Conservation (phyloP, 2,888 invertebrate genomes). For the Nemotelus nigrinus region DNA sequence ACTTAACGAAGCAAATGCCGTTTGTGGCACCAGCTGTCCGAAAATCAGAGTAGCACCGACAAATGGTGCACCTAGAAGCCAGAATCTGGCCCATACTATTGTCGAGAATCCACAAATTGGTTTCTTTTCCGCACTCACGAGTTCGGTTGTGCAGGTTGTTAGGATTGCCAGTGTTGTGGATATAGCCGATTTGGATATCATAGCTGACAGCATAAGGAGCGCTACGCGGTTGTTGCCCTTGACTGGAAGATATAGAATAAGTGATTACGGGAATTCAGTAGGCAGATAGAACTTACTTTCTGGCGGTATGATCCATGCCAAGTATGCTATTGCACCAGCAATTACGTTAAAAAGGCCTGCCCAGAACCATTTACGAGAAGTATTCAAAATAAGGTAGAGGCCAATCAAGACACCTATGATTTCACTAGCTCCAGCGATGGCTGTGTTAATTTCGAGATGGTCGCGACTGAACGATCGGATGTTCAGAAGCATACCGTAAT, state of each 20-base stretch:
- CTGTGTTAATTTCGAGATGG: constrained; percentile 64
- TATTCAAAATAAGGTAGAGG: constrained; percentile 61
- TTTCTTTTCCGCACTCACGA: constrained; percentile 62
- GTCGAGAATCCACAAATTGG: constrained; percentile 63
- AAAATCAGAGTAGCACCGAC: constrained; percentile 63
- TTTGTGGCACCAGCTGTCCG: constrained; percentile 63
- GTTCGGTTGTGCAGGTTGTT: constrained; percentile 64
- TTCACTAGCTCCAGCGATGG: constrained; percentile 63
- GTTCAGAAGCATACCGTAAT: constrained; percentile 66
- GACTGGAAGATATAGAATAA: constrained; percentile 53
- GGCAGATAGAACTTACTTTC: constrained; percentile 54
- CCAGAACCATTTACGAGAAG: constrained; percentile 63
- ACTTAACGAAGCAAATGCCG: constrained; percentile 61
- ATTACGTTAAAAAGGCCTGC: constrained; percentile 63
- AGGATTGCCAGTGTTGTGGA: constrained; percentile 63
- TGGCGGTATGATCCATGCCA: constrained; percentile 63
- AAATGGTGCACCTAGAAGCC: constrained; percentile 64
- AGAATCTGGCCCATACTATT: constrained; percentile 64
- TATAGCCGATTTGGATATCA: constrained; percentile 65
- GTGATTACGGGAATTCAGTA: not conserved
- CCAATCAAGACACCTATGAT: constrained; percentile 64
- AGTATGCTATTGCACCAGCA: constrained; percentile 61
- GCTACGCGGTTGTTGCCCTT: constrained; percentile 59
- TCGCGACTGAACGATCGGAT: constrained; percentile 65
- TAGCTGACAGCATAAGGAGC: constrained; percentile 63